Evolutionary conservation across 2,888 invertebrate species (phyloP).

Genomic region (Drosophila ustulata): DNA sequence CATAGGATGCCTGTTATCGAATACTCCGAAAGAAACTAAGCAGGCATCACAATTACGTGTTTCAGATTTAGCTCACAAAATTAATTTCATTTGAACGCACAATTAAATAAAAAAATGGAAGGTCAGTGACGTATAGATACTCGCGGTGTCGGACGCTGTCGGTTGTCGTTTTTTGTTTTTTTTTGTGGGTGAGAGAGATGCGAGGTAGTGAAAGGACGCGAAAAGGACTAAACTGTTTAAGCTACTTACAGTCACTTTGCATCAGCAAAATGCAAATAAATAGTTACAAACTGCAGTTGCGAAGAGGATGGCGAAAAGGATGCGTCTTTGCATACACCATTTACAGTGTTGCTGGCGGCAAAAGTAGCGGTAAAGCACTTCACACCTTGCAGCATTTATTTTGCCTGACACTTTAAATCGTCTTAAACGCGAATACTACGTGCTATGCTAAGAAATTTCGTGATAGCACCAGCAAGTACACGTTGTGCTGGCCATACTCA

Average conservation of each 20-base stretch:
- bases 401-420: conserved; percentile 35
- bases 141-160: not conserved
- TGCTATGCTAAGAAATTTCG: conserved; percentile 23
- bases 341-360: not conserved
- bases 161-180: not conserved
- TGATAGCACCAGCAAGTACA: conserved; percentile 1
- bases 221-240: conserved; percentile 64
- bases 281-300: conserved; percentile 65
- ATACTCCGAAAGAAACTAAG: conserved; percentile 38
- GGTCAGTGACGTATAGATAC: conserved; percentile 43
- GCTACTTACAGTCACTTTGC: conserved; percentile 74
- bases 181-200: not conserved
- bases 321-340: conserved; percentile 34
- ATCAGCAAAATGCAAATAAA: conserved; percentile 66
- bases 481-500: not conserved
- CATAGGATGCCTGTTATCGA: not conserved
- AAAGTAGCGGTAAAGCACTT: conserved; percentile 19
- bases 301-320: conserved; percentile 29
- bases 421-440: conserved; percentile 38
- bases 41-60: conserved; percentile 56
- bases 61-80: conserved; percentile 57
- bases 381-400: conserved; percentile 46
- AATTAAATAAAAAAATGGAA: conserved; percentile 68
- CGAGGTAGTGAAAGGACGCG: conserved; percentile 5
- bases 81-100: conserved; percentile 77